Base-by-base conservation (phyloP, 1,140 invertebrate species). In the Triops longicaudatus region DNA sequence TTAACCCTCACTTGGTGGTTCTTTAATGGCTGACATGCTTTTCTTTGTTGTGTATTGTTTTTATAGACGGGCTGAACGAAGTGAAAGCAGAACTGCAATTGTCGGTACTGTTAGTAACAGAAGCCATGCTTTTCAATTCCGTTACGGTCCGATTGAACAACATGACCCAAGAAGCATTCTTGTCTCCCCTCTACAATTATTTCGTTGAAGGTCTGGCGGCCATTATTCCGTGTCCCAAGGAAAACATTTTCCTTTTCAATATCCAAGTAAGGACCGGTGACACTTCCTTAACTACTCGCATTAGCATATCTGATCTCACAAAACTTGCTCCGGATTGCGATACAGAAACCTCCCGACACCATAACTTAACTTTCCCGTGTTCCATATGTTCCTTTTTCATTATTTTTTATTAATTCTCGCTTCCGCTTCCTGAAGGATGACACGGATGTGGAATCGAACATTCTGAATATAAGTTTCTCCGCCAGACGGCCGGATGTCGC, bases 391-490 rank as follows among this genome's bases (percentile, higher is more conserved):
- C 31, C 7, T 37, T 37, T 37, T 37, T 37, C 31, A 7, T 37
- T 2, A 7, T 37, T 7, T 37, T 37, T 37, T 37, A 37, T 37
- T 37, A 37, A 37, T 37, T 37, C 7, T 37, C 31, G 2, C 31
- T 37, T 37, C 31, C 31, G 31, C 31, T 37, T 37, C 31, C 31
- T 37, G 12, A 82, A 91, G 87, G 94, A 96, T 81, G 94, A 96
- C 81, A 93, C 91, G 0, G 95, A 97, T 82, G 93, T 96, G 0
- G 88, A 90, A 9, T 89, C 90, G 0, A 91, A 92, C 81, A 94
- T 98, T 44, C 82, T 99, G 1, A 98, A 98, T 82, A 93, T 99
- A 0, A 98, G 94, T 80, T 97, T 99, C 81, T 97, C 96, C 0
- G 95, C 95, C 3, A 86, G 89, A 74, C 87, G 91, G 79, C 90